Base-by-base conservation (phyloP, 1,140 invertebrate genomes). In the Drosophila bipectinata region DNA sequence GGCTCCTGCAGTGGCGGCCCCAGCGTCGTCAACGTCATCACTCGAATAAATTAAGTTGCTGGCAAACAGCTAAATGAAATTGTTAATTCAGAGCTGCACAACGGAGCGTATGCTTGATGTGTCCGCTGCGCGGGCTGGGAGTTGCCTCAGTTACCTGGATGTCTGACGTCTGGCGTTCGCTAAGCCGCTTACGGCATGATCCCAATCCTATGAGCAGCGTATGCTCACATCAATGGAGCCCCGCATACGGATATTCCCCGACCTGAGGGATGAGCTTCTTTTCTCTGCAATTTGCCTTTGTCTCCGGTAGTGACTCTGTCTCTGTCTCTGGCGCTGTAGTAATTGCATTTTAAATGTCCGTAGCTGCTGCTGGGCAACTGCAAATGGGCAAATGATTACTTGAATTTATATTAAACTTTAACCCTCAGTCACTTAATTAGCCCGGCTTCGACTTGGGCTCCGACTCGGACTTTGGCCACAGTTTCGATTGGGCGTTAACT, bases 341-440 rank as follows among this genome's bases (percentile, higher is more conserved):
- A 88, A 87, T 87, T 88, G 63, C 79, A 69, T 88, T 87, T 88
- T 88, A 79, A 87, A 88, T 83, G 75, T 60, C 82, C 58, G 52
- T 21, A 47, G 18, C 44, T 47, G 44, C 44, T 47, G 44, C 18
- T 47, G 44, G 18, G 44, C 57, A 61, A 44, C 77, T 73, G 54
- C 53, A 82, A 87, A 87, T 87, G 87, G 72, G 59, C 79, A 83
- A 87, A 87, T 88, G 83, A 87, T 87, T 68, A 63, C 64, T 62
- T 62, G 69, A 79, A 81, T 84, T 84, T 74, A 73, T 84, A 85
- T 81, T 82, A 75, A 85, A 87, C 83, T 88, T 88, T 82, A 82
- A 88, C 78, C 71, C 66, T 67, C 61, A 56, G 75, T 58, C 81
- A 84, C 81, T 85, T 87, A 87, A 87, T 87, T 87, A 88, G 77